Evolutionary conservation across 2,888 invertebrate species (phyloP), one percentile per base, ranked within the genome.

Genomic region (Agrotis clavis): DNA sequence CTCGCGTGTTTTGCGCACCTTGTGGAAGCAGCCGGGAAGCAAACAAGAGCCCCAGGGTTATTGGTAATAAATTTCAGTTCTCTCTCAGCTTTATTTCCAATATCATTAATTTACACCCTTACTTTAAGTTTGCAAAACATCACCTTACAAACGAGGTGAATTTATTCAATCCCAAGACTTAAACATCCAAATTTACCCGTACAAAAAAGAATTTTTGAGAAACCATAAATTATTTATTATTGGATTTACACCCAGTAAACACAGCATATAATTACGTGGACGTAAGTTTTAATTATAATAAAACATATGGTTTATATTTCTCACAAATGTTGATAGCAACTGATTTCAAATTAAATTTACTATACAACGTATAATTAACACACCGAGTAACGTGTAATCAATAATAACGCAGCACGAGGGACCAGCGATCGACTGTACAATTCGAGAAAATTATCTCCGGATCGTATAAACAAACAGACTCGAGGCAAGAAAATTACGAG

Each of bases 401-500:
- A 94, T 94, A 93, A 94, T 92, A 92, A 94, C 89, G 87, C 87
- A 89, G 88, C 90, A 90, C 91, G 88, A 90, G 88, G 89, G 89
- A 89, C 91, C 88, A 79, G 90, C 90, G 89, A 92, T 93, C 89
- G 88, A 91, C 88, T 87, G 87, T 86, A 89, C 87, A 90, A 91
- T 90, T 87, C 90, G 86, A 93, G 90, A 92, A 93, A 93, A 92
- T 91, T 92, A 90, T 90, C 86, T 88, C 87, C 85, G 84, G 91
- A 89, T 92, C 91, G 86, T 89, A 92, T 93, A 94, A 95, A 95
- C 94, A 95, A 95, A 95, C 92, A 94, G 82, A 92, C 87, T 89
- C 83, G 85, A 86, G 86, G 86, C 89, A 90, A 90, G 88, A 90
- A 92, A 93, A 93, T 94, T 92, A 94, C 90, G 91, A 93, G 86